Conservation (phyloP, 2,113 vertebrate species). For the Clarias macrocephalus region DNA sequence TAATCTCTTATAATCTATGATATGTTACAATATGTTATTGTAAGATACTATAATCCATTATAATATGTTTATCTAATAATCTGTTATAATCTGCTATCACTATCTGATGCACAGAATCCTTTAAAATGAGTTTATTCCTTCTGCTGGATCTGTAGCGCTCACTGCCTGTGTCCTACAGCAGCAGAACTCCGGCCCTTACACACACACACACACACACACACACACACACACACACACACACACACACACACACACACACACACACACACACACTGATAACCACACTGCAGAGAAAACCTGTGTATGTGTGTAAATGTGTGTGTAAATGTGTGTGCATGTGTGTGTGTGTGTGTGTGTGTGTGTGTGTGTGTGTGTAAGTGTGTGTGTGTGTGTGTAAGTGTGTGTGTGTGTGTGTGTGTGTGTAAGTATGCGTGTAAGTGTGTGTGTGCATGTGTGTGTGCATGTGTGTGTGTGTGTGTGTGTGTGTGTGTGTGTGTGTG, state of each 20-base stretch:
- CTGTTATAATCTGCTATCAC: too few species aligned
- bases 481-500: slow-evolving; percentile 29
- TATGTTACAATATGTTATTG: too few species aligned
- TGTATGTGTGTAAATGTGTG: neutral
- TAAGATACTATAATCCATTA: too few species aligned
- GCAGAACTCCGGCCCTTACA: neutral
- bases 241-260: neutral
- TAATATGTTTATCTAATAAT: too few species aligned
- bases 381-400: too few species aligned
- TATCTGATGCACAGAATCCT: too few species aligned
- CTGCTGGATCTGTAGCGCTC: neutral
- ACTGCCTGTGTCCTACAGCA: neutral
- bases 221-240: neutral
- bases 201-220: neutral
- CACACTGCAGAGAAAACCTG: slow-evolving; percentile 1
- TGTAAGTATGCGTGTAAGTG: slow-evolving; percentile 16
- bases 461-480: neutral
- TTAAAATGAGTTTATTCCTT: neutral
- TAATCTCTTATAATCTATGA: too few species aligned
- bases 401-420: slow-evolving; percentile 23
- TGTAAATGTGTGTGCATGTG: slow-evolving; percentile 3
- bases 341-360: slow-evolving; percentile 27
- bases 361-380: slow-evolving; percentile 19
- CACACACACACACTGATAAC: neutral
- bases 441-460: too few species aligned